Conservation (phyloP, 2,797 vertebrate species). For the Pogoniulus pusillus region DNA sequence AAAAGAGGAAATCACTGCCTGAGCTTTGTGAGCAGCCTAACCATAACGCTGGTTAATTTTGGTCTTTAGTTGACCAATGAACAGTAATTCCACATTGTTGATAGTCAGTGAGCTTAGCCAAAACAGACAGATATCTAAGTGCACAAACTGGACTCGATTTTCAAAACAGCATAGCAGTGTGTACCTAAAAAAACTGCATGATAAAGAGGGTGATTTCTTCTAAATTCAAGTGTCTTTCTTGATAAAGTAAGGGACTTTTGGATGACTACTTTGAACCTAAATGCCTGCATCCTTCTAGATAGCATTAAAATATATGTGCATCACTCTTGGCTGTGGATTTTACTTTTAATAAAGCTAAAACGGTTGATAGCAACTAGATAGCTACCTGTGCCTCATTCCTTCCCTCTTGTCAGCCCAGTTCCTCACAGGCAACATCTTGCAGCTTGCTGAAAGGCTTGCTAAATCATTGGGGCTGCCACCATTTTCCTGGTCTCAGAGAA, state of each 20-base stretch:
- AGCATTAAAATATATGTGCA: not conserved
- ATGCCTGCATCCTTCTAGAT: not conserved
- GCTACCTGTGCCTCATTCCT: not conserved
- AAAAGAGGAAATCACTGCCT: not conserved
- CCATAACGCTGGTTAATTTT: not conserved
- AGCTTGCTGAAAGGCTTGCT: not conserved
- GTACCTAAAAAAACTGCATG: not conserved
- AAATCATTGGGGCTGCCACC: not conserved
- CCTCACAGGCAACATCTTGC: not conserved
- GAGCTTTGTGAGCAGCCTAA: not conserved
- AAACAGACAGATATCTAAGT: not conserved
- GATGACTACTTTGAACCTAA: not conserved
- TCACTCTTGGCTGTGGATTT: not conserved
- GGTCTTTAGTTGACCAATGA: not conserved
- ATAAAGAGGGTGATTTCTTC: not conserved
- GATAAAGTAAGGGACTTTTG: not conserved
- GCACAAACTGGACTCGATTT: too few relatives aligned
- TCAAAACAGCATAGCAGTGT: not conserved
- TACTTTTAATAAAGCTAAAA: not conserved
- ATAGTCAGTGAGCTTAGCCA: not conserved
- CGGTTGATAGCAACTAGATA: not conserved
- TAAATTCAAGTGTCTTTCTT: not conserved
- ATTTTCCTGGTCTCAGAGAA: not conserved
- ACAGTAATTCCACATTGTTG: not conserved
- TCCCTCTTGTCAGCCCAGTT: not conserved